These are phyloP conservation scores for Rhabditoides inermis DNA, from an alignment of 2,888 invertebrate genomes.

Conservation along the genomic window DNA sequence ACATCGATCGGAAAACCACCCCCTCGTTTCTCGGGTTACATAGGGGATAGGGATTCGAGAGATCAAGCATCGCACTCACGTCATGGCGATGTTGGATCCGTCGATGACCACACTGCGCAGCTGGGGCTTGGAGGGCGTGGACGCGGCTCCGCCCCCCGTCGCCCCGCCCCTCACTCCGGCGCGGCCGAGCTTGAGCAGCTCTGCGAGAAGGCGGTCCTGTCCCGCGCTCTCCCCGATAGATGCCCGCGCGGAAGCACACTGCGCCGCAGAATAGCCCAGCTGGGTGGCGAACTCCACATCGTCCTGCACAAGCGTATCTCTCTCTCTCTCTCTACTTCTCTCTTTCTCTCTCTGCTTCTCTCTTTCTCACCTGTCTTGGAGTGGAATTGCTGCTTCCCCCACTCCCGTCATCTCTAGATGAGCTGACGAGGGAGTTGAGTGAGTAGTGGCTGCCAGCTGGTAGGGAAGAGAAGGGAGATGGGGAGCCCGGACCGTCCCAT, in stretches of 20 bases:
- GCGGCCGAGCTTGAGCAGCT: constrained; percentile 70
- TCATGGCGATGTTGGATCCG: constrained; percentile 88
- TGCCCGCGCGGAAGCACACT: constrained; percentile 73
- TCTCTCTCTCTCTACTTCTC: background rate
- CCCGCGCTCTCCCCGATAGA: constrained; percentile 68
- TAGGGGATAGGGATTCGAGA: no score
- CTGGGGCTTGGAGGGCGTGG: constrained; percentile 2
- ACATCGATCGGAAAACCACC: no score
- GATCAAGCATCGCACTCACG: no score
- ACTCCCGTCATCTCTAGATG: no score
- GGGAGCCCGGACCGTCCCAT: no score
- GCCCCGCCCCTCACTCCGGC: constrained; percentile 5
- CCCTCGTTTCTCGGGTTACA: no score
- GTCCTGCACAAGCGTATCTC: background rate
- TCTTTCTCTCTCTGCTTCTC: background rate
- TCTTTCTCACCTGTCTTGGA: constrained; percentile 4
- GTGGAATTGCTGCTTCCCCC: no score
- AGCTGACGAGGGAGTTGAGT: no score
- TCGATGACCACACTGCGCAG: constrained; percentile 76
- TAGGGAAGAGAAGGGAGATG: no score
- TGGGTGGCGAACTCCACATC: constrained; percentile 78
- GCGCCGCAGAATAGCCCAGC: constrained; percentile 78
- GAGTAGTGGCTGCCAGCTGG: no score
- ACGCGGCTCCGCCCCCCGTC: background rate
- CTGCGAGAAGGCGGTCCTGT: constrained; percentile 71